phyloP scores from a whole-genome alignment of 2,888 invertebrate species.

The Coleophora deauratella region DNA sequence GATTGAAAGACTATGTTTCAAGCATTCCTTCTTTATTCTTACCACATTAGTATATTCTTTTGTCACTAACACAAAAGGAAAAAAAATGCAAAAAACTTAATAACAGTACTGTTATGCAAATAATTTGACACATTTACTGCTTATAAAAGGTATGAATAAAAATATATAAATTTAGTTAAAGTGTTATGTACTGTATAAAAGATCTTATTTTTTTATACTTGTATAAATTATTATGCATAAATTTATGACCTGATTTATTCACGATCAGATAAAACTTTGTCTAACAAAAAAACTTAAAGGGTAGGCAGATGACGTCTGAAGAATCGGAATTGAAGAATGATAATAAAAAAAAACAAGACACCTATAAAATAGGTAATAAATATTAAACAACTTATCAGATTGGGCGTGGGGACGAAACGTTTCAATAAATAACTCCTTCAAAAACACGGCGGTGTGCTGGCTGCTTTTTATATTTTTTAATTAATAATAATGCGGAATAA shows the following conservation, averaged over 20 bases:
- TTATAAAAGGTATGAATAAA: no score
- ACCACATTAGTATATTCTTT: no score
- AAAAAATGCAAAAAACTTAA: no score
- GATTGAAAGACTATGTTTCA: no score
- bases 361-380: constrained; percentile 47
- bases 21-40: no score
- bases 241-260: constrained; percentile 21
- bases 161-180: no score
- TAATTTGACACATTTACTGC: no score
- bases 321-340: constrained; percentile 15
- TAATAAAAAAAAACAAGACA: constrained; percentile 29
- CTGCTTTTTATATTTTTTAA: constrained; percentile 45
- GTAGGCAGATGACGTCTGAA: constrained; percentile 30
- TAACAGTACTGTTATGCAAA: no score
- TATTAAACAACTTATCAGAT: constrained; percentile 51
- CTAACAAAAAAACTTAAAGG: constrained; percentile 21
- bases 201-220: no score
- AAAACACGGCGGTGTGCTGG: constrained; percentile 24
- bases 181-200: no score
- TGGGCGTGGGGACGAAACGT: constrained; percentile 51
- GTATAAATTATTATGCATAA: no score
- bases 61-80: no score
- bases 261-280: constrained; percentile 17
- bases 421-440: constrained; percentile 57
- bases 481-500: constrained; percentile 71